A percentile compares a stretch with the other conserved stretches of the same genome.
phyloP scores from a whole-genome alignment of 2,888 invertebrate species.

The Tipula vernalis region DNA sequence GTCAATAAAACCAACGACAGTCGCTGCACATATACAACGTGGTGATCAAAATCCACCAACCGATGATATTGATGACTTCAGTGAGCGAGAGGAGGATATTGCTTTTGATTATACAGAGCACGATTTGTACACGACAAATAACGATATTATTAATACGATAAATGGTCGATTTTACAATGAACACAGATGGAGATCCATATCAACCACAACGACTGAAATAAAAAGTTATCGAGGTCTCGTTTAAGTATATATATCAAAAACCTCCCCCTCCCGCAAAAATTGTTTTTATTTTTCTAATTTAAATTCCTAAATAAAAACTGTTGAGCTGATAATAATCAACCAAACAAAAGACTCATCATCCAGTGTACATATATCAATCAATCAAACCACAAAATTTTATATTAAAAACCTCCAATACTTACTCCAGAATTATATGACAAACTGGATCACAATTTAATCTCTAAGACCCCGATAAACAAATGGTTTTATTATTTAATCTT shows the following conservation, averaged over 20 bases:
- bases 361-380: not conserved
- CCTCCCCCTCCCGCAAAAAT: not conserved
- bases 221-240: not conserved
- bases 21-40: not conserved
- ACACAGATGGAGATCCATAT: not conserved
- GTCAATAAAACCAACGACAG: not conserved
- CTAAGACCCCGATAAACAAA: not conserved
- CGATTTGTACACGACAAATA: not conserved
- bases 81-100: not conserved
- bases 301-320: not conserved
- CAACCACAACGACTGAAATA: not conserved
- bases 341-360: not conserved
- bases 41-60: not conserved
- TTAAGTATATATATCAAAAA: not conserved
- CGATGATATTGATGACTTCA: not conserved
- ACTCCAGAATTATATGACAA: not conserved
- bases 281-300: not conserved
- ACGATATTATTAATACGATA: not conserved
- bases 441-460: not conserved
- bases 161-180: not conserved
- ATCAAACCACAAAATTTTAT: not conserved
- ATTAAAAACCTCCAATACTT: not conserved
- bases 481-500: not conserved
- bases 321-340: not conserved
- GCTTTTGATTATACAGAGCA: not conserved